Base-by-base conservation (phyloP, 2,888 invertebrate species). In the Elgonia sp. region DNA sequence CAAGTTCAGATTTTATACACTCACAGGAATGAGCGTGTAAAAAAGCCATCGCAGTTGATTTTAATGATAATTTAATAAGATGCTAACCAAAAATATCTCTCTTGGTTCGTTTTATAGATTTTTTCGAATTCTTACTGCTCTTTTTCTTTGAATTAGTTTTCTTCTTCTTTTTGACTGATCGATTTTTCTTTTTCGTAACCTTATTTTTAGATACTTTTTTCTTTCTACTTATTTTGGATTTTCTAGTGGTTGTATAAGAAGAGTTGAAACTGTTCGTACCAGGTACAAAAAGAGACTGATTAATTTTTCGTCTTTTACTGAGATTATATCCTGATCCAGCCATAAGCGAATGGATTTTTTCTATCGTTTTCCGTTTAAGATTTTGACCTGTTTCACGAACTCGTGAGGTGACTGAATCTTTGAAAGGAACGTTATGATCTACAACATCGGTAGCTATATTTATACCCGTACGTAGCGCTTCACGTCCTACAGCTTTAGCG, bases 1-100 rank as follows among this genome's bases (percentile, higher is more conserved):
- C 90, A 14, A 92, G 29, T 69, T 83, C 50, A 0, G 69, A 84
- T 20, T 83, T 83, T 7, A 65, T 55, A 18, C 73, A 73, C n/a
- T 82, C 73, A n/a, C 63, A 73, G 8, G 65, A 77, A 18, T 63
- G 65, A 16, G 63, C 29, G 29, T 80, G 80, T 21, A 57, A 57
- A 14, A 70, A 80, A 20, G 80, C 80, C 70, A 80, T 80, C 37
- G 39, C 63, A 20, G 1, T 9, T 57, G 20, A 57, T 20, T 16
- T 6, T n/a, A n/a, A 29, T 3, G 5, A 29, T 5, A 29, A 29
- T n/a, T n/a, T n/a, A n/a, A n/a, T n/a, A n/a, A n/a, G 1, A 29
- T 5, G 29, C n/a, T 8, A 53, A 53, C n/a, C n/a, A 53, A 53
- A 53, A 53, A 57, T 57, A 57, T 72, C 57, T 21, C 57, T 57